These are phyloP conservation scores for Semaprochilodus insignis DNA, from an alignment of 2,797 vertebrate genomes.

Conservation along the genomic window DNA sequence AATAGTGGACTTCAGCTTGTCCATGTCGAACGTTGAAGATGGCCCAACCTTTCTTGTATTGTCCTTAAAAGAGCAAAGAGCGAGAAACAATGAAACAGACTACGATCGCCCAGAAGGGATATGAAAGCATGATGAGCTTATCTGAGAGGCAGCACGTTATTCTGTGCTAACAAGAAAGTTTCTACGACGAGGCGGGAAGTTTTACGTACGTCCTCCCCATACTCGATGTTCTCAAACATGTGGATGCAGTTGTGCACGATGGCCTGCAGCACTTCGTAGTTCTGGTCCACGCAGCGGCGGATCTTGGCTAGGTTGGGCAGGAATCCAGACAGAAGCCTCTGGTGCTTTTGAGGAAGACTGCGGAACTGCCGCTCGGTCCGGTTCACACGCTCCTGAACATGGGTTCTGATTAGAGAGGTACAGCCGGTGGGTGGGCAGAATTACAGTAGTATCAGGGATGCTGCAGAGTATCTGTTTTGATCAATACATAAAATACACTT, in stretches of 20 bases:
- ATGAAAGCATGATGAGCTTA: not conserved
- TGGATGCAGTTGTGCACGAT: slow-evolving; percentile 92
- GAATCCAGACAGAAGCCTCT: slow-evolving; percentile 88
- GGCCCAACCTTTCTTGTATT: slow-evolving; percentile 83
- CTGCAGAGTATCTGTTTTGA: no score
- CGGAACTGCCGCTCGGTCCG: slow-evolving; percentile 92
- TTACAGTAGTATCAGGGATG: not conserved
- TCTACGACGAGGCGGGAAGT: not conserved
- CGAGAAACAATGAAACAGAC: no score
- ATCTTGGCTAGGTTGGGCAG: slow-evolving; percentile 87
- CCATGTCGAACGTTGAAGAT: slow-evolving; percentile 97
- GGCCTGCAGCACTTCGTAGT: slow-evolving; percentile 91
- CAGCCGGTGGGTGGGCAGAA: not conserved
- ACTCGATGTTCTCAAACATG: slow-evolving; percentile 99
- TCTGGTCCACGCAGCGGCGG: slow-evolving; percentile 91
- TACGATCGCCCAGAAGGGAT: no score
- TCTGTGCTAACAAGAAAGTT: no score
- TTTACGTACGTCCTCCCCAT: slow-evolving; percentile 85
- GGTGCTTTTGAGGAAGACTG: slow-evolving; percentile 87
- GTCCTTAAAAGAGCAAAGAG: slow-evolving; percentile 60
- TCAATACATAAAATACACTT: no score
- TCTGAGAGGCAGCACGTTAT: no score
- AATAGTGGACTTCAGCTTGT: slow-evolving; percentile 98
- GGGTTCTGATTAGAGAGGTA: slow-evolving; percentile 77
- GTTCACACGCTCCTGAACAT: slow-evolving; percentile 92